Base-by-base conservation (phyloP, 2,797 vertebrate genomes). In the Euphonia xanthogaster region DNA sequence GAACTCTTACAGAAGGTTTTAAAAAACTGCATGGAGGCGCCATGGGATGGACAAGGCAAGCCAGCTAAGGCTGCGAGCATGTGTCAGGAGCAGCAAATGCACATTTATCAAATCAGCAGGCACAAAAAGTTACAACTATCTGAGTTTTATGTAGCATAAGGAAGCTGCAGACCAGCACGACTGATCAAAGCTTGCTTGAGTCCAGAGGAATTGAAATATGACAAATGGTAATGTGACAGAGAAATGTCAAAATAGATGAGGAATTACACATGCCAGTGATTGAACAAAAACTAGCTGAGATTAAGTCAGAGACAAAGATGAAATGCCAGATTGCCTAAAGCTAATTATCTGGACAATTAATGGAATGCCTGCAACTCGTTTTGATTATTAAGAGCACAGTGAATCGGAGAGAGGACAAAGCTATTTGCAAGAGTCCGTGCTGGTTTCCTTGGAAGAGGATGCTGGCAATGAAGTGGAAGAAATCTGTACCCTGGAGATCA, bases 301-400 rank as follows among this genome's bases (percentile, higher is more conserved):
- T 87, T 92, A 96, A 96, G 84, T 83, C 92, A 48, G 76, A 93
- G 92, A 96, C 93, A 97, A 97, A 97, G 97, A 97, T 96, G 96
- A 97, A 97, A 97, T 88, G 91, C 96, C 95, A 97, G 96, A 97
- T 97, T 97, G 96, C 93, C 95, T 75, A 51, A 70, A 96, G 97
- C 95, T 91, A 95, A 97, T 97, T 97, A 97, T 96, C 97, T 89
- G 97, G 96, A 97, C 97, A 97, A 97, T 97, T 97, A 97, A 98
- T 97, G 96, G 96, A 97, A 97, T 91, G 97, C 94, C 94, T 97
- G 91, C 44, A 95, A 95, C 96, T 97, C 77, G 1, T 95, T 97
- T 90, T 94, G 91, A 95, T 96, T 96, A 95, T 95, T 97, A 97
- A 95, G 94, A 96, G 94, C 95, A 93, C 95, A 94, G 86, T 92